Evolutionary conservation across 2,113 vertebrate genomes (phyloP).

Genomic region (Fulmarus glacialis): DNA sequence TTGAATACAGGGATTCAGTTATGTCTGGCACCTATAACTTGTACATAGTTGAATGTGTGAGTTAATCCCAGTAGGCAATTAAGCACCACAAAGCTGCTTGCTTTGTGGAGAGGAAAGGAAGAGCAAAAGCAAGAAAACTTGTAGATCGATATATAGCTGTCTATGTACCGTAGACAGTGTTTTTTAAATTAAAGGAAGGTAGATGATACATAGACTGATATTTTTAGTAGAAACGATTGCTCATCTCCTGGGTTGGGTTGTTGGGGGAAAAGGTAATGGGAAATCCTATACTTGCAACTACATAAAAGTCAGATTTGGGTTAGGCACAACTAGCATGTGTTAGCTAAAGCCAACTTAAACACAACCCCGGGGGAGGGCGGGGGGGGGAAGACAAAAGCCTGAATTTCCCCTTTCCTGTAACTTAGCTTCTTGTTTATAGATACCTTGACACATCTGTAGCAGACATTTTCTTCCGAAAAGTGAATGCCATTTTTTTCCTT

Average conservation of each 20-base stretch:
- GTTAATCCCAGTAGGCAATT: not conserved
- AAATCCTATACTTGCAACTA: not conserved
- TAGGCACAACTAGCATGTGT: not conserved
- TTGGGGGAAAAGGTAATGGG: not conserved
- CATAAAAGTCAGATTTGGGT: not conserved
- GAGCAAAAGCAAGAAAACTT: not conserved
- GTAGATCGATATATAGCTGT: not conserved
- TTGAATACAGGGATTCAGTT: not conserved
- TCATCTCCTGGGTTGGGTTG: not conserved
- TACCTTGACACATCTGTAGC: constrained; percentile 93
- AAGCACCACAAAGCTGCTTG: not conserved
- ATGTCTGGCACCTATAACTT: not conserved
- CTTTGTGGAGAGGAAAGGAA: not conserved
- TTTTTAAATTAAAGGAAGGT: not conserved
- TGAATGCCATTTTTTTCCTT: constrained; percentile 79
- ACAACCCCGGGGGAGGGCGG: not conserved
- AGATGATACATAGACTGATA: not conserved
- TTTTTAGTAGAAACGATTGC: not conserved
- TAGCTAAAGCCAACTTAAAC: not conserved
- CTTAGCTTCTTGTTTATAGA: not conserved
- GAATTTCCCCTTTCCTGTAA: not conserved
- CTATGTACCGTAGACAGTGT: not conserved
- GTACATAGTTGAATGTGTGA: not conserved
- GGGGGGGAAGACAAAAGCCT: not conserved
- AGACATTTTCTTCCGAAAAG: constrained; percentile 94